Evolutionary conservation across 92 coral and sea anemone species (phyloP), one percentile per base, ranked within the genome.

Genomic region (Muricea muricata): DNA sequence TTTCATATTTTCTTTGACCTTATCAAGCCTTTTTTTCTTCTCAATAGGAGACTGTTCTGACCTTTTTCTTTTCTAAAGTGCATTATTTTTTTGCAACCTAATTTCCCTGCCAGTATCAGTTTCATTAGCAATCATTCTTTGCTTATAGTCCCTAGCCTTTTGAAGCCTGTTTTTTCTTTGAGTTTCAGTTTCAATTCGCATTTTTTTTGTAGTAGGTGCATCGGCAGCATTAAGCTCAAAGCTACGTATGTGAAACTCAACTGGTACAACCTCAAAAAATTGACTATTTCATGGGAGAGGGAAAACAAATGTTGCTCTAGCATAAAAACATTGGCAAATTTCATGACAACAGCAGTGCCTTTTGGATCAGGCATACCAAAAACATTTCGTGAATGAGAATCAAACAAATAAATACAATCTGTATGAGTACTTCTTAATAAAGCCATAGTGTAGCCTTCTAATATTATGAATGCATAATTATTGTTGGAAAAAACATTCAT

Each of bases 291-390:
- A 83, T 65, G 58, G 58, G 93, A 87, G 55, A 90, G 90, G 72
- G 75, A 82, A 21, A 78, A 60, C 66, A 90, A 85, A 83, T 91
- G 83, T 54, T 83, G 81, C 55, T 90, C 89, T 65, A 90, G 65
- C 29, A 75, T 42, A 73, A 21, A 42, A 31, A 90, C 78, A 80
- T 91, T 54, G 81, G 83, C 87, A 65, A 87, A 91, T 88, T 87
- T 91, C 94, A 91, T 66, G 35, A 91, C 94, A 87, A 80, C 91
- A 80, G 91, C 93, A 85, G 93, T 83, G 60, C 89, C 91, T 20
- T 87, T 78, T 75, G 75, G 52, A 86, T 82, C 93, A 82, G 88
- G 93, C 93, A 90, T 90, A 65, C 88, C 93, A 83, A 47, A 83
- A 79, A 39, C 47, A 80, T 87, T 87, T 24, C 86, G 88, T 74